Evolutionary conservation across 2,113 vertebrate species (phyloP).

Genomic region (Furnarius figulus): DNA sequence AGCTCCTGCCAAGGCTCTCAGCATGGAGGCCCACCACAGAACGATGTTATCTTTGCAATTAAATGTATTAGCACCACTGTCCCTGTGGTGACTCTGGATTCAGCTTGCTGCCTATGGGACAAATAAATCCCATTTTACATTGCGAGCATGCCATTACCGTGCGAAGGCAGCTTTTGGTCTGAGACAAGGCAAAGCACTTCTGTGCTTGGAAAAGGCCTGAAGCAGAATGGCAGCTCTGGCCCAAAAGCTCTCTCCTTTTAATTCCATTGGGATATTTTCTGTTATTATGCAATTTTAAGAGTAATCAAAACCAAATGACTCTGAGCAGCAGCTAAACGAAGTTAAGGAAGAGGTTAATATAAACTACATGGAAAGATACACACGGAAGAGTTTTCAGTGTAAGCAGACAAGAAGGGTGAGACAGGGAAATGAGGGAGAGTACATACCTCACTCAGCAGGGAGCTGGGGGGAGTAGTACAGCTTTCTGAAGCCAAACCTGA

Average conservation of each 20-base stretch:
- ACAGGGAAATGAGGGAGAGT: not conserved
- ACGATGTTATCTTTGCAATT: accelerated
- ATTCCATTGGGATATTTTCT: not conserved
- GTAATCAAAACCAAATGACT: not conserved
- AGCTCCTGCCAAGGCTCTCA: not conserved
- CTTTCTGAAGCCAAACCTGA: not conserved
- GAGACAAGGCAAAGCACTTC: not conserved
- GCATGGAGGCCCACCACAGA: not conserved
- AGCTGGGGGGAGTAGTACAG: not conserved
- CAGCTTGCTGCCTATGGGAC: not conserved
- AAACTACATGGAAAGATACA: not conserved
- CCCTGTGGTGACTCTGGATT: not conserved
- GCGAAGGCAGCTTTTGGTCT: not conserved
- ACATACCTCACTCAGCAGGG: not conserved
- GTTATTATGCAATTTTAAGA: not conserved
- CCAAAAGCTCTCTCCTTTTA: not conserved
- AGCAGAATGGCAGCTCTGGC: not conserved
- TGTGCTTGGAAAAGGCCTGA: not conserved
- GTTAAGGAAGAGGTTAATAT: not conserved
- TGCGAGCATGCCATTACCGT: not conserved
- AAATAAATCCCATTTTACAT: not conserved
- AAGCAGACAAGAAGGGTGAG: not conserved
- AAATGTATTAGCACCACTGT: not conserved
- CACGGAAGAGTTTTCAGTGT: not conserved
- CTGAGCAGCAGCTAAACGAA: not conserved